Percentiles rank a stretch among this genome's conserved stretches.
These are phyloP conservation scores for Gambelia wislizenii DNA, from an alignment of 2,797 vertebrate species.

Conservation along the genomic window DNA sequence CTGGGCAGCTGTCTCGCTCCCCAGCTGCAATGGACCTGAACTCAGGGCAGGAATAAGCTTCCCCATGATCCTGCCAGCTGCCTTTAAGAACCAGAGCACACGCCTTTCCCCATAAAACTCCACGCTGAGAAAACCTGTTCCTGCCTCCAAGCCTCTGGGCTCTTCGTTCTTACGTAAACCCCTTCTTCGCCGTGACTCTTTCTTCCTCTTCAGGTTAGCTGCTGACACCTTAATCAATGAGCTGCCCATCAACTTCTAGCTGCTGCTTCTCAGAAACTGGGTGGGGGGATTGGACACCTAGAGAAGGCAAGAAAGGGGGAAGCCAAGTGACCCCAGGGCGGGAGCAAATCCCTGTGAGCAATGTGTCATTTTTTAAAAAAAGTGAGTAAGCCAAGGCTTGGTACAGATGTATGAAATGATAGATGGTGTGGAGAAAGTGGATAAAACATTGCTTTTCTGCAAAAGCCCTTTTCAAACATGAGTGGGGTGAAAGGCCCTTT, in stretches of 20 bases:
- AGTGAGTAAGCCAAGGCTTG: background rate
- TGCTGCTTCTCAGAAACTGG: no score
- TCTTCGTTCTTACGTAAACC: background rate
- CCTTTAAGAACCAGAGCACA: conserved; percentile 50
- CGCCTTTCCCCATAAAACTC: conserved; percentile 35
- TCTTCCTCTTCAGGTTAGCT: background rate
- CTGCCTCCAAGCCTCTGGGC: conserved; percentile 16
- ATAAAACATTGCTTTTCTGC: background rate
- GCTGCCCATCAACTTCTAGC: no score
- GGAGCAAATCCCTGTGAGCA: no score
- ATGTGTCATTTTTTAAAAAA: background rate
- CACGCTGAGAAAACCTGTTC: conserved; percentile 54
- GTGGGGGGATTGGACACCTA: no score
- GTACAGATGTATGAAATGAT: no score
- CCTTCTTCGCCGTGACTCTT: background rate
- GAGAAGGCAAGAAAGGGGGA: no score
- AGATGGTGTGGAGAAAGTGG: background rate
- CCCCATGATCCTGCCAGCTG: conserved; percentile 17
- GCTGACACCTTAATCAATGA: no score
- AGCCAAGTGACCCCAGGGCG: no score
- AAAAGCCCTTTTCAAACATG: no score
- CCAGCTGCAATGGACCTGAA: no score
- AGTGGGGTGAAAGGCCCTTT: no score
- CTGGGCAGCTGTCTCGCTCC: no score
- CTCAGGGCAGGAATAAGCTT: background rate